Evolutionary conservation across 1,140 invertebrate species (phyloP).

Genomic region (Stenopsyche tienmushanensis): DNA sequence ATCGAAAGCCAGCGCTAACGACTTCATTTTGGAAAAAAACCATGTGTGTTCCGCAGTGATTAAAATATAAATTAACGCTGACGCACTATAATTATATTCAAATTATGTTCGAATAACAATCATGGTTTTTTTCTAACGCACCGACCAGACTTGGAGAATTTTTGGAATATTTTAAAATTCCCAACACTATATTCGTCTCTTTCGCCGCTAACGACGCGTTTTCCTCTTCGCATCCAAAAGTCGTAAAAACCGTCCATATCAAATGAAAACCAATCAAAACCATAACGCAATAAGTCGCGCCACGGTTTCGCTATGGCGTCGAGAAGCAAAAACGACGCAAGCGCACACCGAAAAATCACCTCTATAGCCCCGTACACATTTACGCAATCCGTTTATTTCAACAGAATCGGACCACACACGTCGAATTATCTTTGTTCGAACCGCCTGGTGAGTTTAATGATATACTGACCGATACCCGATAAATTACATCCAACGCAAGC

Average conservation of each 20-base stretch:
- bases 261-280: not conserved
- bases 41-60: too few species aligned
- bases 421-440: conserved; percentile 35
- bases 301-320: not conserved
- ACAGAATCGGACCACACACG: conserved; percentile 31
- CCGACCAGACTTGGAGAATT: not conserved
- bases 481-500: conserved; percentile 1
- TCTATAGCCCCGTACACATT: not conserved
- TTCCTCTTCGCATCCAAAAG: not conserved
- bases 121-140: not conserved
- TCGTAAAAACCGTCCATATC: not conserved
- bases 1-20: too few species aligned
- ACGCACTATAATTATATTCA: conserved; percentile 6
- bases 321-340: not conserved
- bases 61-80: too few species aligned
- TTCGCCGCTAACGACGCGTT: not conserved
- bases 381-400: not conserved
- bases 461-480: conserved; percentile 26
- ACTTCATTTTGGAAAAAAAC: too few species aligned
- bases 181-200: not conserved
- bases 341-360: not conserved
- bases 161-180: conserved; percentile 13
- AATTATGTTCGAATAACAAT: conserved; percentile 5
- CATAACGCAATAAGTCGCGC: not conserved
- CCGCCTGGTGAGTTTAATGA: conserved; percentile 36